Evolutionary conservation across 2,113 vertebrate genomes (phyloP), one percentile per base, ranked within the genome.

Genomic region (rabbit (Oryctolagus cuniculus)): DNA sequence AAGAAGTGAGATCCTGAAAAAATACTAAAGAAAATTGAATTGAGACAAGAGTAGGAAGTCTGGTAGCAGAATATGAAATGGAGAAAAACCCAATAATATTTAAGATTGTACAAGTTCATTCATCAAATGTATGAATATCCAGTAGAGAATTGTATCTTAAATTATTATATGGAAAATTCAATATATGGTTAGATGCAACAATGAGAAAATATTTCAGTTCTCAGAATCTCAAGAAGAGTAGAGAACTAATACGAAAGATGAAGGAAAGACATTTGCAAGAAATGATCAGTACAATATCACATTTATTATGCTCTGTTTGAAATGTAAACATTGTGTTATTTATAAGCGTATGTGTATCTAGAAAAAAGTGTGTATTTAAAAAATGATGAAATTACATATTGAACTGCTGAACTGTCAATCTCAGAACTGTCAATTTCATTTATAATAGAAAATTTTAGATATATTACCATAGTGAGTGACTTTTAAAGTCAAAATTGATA

Each of bases 401-500:
- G 31, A 85, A 17, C 29, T 64, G 22, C 24, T 66, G 44, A 44
- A 44, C 44, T 44, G 44, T 44, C 44, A 44, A 44, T 44, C 44
- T 44, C 44, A 44, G 44, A 44, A 44, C 44, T 92, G 22, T 83
- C 58, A 6, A 61, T 84, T 27, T 55, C 3, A 58, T 31, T 93
- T 91, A 55, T 17, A 87, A 80, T 70, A 87, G 77, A 29, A 87
- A 34, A 22, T 16, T 55, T 77, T 72, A 90, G 44, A 70, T 92
- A 77, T 79, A 51, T 27, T 16, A n/a, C 8, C 44, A 92, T 75
- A 86, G 3, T 5, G 25, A 36, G 27, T 90, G 8, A 9, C 24
- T 81, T 90, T 93, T 82, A 44, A 84, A 84, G 29, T 90, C 21
- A 86, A 74, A 72, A 72, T 44, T 90, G 25, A 27, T 69, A 25